Conservation (phyloP, 2,888 invertebrate genomes). For the Mayetiola destructor region DNA sequence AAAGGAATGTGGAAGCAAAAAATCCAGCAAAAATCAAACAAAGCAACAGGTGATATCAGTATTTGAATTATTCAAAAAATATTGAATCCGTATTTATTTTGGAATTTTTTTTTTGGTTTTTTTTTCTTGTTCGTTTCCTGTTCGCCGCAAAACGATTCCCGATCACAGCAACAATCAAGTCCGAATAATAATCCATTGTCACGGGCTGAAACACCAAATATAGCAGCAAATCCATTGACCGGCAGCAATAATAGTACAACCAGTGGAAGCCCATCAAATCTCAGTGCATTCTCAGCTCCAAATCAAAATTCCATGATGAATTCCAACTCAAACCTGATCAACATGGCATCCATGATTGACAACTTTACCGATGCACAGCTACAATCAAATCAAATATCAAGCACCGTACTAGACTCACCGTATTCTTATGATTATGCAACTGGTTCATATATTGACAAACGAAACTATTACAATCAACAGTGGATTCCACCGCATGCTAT, state of each 20-base stretch:
- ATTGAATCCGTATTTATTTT: background rate
- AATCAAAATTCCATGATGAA: constrained; percentile 33
- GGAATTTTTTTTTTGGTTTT: background rate
- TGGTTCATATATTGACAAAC: constrained; percentile 41
- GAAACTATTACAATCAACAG: constrained; percentile 48
- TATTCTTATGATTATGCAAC: constrained; percentile 47
- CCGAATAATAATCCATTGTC: constrained; percentile 32
- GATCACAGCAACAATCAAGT: background rate
- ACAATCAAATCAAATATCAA: constrained; percentile 73
- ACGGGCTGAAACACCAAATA: constrained; percentile 34
- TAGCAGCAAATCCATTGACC: constrained; percentile 36
- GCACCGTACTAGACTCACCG: constrained; percentile 62
- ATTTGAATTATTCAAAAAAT: background rate
- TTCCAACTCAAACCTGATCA: constrained; percentile 43
- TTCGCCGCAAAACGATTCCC: background rate
- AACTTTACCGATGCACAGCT: constrained; percentile 62
- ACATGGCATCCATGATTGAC: constrained; percentile 64
- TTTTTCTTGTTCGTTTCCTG: background rate
- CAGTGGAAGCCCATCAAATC: constrained; percentile 29
- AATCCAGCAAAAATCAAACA: constrained; percentile 14
- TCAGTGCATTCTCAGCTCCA: constrained; percentile 34
- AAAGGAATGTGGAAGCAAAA: constrained; percentile 15
- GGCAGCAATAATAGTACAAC: constrained; percentile 36
- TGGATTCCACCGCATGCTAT: constrained; percentile 39
- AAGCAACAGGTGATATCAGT: background rate